Percentiles rank a stretch among this genome's conserved stretches.
Conservation (phyloP, 2,797 vertebrate species). For the Gorsachius magnificus region DNA sequence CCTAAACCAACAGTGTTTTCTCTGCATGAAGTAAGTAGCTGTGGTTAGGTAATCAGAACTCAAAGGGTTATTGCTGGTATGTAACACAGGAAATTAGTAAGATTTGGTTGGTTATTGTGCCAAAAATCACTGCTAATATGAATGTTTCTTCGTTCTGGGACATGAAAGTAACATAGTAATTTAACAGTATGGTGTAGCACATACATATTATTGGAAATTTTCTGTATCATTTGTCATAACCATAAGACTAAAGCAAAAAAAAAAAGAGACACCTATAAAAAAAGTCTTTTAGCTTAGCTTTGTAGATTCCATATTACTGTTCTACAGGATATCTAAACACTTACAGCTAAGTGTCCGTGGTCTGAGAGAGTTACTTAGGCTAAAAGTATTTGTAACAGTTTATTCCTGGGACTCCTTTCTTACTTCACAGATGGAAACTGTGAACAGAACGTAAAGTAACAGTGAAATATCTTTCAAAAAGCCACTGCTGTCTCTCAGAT, state of each 20-base stretch:
- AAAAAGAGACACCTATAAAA: neutral
- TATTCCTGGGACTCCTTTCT: neutral
- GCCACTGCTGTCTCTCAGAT: neutral
- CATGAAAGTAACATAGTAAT: neutral
- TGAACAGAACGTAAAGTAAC: neutral
- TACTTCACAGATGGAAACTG: neutral
- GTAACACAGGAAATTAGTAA: slow-evolving; percentile 46
- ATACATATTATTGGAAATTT: neutral
- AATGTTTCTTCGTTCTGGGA: neutral
- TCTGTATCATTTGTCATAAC: neutral
- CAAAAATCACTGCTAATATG: neutral
- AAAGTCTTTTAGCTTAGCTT: neutral
- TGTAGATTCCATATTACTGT: neutral
- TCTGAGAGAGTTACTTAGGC: neutral
- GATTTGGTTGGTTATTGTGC: neutral
- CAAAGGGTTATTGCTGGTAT: neutral
- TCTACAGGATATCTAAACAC: neutral
- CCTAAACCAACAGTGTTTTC: slow-evolving; percentile 4
- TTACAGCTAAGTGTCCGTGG: neutral
- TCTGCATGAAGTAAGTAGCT: neutral
- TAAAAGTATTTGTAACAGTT: neutral
- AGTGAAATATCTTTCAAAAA: neutral
- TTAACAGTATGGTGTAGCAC: neutral
- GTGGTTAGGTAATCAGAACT: slow-evolving; percentile 3
- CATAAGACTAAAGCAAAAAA: neutral